A percentile compares a stretch with the other conserved stretches of the same genome.
phyloP scores from a whole-genome alignment of 2,888 invertebrate species.

The Amblyteles armatorius region DNA sequence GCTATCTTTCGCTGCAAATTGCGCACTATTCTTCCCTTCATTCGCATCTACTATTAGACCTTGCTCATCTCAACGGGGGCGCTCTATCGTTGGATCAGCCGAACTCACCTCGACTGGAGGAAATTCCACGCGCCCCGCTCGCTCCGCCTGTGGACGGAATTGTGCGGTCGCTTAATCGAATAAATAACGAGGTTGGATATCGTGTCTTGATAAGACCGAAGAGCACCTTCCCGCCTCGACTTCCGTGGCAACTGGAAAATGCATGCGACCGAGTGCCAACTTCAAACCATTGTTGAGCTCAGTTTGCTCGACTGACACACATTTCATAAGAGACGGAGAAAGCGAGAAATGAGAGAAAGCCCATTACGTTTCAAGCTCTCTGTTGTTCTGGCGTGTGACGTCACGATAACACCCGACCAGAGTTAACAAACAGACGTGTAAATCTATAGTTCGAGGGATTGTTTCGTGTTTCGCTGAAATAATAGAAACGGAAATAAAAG shows the following conservation, averaged over 20 bases:
- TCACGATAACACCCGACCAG: constrained; percentile 57
- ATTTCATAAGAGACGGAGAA: constrained; percentile 50
- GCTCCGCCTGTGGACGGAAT: constrained; percentile 31
- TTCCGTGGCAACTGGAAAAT: constrained; percentile 48
- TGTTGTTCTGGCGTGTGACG: constrained; percentile 59
- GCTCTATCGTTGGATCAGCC: neutral
- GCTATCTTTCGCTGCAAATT: neutral
- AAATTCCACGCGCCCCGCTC: constrained; percentile 57
- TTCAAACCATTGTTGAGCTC: constrained; percentile 48
- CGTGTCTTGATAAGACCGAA: constrained; percentile 42
- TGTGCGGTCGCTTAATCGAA: constrained; percentile 65
- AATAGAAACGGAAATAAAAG: constrained; percentile 43
- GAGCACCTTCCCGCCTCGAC: constrained; percentile 25
- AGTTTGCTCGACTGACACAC: constrained; percentile 59
- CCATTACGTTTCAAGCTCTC: constrained; percentile 56
- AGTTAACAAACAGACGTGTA: constrained; percentile 58
- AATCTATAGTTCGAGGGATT: constrained; percentile 45
- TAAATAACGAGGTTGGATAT: constrained; percentile 67
- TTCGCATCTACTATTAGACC: constrained; percentile 11
- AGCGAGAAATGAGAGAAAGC: constrained; percentile 50
- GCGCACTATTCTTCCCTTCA: neutral
- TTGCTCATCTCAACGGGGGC: neutral
- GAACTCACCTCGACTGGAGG: constrained; percentile 46
- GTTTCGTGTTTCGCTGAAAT: constrained; percentile 51
- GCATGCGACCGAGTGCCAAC: constrained; percentile 54